phyloP scores from a whole-genome alignment of 2,797 vertebrate genomes.

The Atherinosoma microstoma region DNA sequence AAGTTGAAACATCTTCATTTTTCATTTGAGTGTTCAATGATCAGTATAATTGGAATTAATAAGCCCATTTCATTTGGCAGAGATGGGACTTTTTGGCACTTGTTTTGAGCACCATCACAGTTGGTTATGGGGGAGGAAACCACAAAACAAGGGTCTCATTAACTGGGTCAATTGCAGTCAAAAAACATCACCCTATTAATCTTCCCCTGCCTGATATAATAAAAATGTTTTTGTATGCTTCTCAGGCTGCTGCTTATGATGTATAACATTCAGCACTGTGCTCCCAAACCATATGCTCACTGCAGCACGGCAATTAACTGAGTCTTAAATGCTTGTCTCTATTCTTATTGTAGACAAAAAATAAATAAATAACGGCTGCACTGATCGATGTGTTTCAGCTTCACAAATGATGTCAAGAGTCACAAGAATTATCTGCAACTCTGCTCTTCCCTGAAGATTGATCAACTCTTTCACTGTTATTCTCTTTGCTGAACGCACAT shows the following conservation, averaged over 20 bases:
- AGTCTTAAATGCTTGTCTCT: constrained; percentile 10
- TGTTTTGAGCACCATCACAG: constrained; percentile 77
- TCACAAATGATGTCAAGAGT: constrained; percentile 3
- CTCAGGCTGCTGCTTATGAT: constrained; percentile 41
- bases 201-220: constrained; percentile 50
- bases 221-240: constrained; percentile 49
- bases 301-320: neutral
- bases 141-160: constrained; percentile 79
- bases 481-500: neutral
- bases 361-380: constrained; percentile 1
- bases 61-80: constrained; percentile 83
- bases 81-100: constrained; percentile 83
- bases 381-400: neutral
- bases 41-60: constrained; percentile 93
- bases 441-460: neutral
- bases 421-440: neutral
- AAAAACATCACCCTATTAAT: constrained; percentile 74
- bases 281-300: constrained; percentile 44
- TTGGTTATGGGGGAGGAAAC: constrained; percentile 74
- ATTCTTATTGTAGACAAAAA: neutral
- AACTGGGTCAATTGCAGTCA: constrained; percentile 76
- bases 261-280: constrained; percentile 15
- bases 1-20: constrained; percentile 90
- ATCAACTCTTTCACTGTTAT: neutral
- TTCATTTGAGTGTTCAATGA: constrained; percentile 88